phyloP scores from a whole-genome alignment of 2,888 invertebrate genomes.

The Zygogramma bicolorata region DNA sequence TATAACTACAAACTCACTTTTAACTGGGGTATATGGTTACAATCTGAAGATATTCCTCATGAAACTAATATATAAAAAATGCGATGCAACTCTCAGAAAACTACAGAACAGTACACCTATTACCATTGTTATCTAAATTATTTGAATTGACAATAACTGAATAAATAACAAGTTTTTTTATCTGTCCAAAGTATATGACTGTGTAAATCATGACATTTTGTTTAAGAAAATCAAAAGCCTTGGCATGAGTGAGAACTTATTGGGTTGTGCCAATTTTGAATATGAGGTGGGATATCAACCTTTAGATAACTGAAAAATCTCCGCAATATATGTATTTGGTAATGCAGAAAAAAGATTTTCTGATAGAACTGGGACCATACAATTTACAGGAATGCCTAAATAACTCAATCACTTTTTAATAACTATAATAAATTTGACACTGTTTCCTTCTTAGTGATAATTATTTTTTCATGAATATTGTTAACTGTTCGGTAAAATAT shows the following conservation, averaged over 20 bases:
- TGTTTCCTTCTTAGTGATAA: too few species aligned
- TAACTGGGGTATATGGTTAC: background rate
- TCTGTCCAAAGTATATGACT: background rate
- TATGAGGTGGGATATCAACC: background rate
- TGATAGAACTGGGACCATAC: too few species aligned
- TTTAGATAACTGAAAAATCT: background rate
- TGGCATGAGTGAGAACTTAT: background rate
- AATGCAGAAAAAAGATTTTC: too few species aligned
- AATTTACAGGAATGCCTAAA: too few species aligned
- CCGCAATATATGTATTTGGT: background rate
- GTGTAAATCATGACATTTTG: background rate
- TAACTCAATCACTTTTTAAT: too few species aligned
- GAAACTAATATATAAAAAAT: background rate
- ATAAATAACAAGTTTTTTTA: background rate
- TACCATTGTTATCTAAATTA: background rate
- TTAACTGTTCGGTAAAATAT: too few species aligned
- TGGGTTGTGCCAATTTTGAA: background rate
- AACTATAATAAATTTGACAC: too few species aligned
- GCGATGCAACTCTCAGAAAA: background rate
- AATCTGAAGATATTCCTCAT: background rate
- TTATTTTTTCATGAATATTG: too few species aligned
- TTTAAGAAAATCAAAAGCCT: background rate
- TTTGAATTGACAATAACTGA: constrained; percentile 12
- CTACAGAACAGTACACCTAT: background rate
- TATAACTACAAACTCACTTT: too few species aligned